phyloP scores from a whole-genome alignment of 1,140 invertebrate genomes.

The Ceratosolen fusciceps region DNA sequence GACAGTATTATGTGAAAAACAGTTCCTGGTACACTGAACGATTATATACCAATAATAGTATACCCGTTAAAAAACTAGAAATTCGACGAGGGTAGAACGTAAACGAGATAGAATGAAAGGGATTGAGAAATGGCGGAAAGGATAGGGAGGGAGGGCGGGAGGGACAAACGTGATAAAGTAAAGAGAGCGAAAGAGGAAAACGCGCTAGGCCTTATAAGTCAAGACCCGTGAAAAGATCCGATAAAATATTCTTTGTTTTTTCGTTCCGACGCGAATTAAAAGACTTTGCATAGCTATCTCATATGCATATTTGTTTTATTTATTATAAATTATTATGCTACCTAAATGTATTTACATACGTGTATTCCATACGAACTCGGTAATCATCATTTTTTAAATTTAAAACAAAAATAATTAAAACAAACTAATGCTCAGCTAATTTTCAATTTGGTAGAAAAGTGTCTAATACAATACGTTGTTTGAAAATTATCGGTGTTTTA shows the following conservation, averaged over 20 bases:
- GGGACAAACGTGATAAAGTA: neutral
- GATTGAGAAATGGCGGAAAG: conserved; percentile 34
- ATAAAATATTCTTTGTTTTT: conserved; percentile 28
- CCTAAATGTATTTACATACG: too few species aligned
- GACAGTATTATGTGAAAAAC: conserved; percentile 48
- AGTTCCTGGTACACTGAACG: conserved; percentile 67
- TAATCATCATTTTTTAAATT: too few species aligned
- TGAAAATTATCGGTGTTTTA: too few species aligned
- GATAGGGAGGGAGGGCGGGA: conserved; percentile 4
- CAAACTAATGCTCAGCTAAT: too few species aligned
- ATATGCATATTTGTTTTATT: neutral
- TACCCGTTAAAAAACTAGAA: conserved; percentile 18
- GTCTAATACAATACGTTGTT: too few species aligned
- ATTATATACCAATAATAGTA: conserved; percentile 69
- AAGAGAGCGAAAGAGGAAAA: neutral
- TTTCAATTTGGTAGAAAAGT: too few species aligned
- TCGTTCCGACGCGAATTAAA: conserved; percentile 1
- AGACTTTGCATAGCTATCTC: neutral
- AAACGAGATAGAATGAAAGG: conserved; percentile 18
- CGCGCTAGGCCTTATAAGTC: neutral
- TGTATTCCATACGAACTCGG: neutral
- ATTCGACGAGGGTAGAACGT: conserved; percentile 21
- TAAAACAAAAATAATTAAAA: too few species aligned
- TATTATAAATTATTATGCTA: neutral
- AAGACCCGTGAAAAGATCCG: conserved; percentile 28